Evolutionary conservation across 2,888 invertebrate species (phyloP), one percentile per base, ranked within the genome.

Genomic region (Autographa pulchrina): DNA sequence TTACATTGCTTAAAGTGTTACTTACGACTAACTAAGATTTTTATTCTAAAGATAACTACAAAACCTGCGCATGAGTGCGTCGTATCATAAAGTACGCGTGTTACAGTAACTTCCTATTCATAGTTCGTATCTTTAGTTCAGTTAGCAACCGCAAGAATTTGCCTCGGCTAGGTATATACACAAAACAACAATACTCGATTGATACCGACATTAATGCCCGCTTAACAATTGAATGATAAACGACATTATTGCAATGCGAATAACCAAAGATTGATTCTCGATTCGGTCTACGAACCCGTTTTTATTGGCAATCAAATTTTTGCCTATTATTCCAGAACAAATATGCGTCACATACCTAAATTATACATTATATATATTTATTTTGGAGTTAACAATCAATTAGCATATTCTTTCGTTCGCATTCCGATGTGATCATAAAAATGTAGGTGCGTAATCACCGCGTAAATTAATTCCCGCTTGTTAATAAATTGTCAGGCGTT

Each of bases 191-290:
- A 88, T 84, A 86, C 86, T 86, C 88, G 88, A 93, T 93, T 91
- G 91, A 87, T 82, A 81, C 81, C 80, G 92, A 92, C 92, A 87
- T 92, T 91, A 89, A 93, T 91, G 89, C 86, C 78, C 83, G 68
- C 70, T 83, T 84, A 86, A 86, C 90, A 92, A 94, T 94, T 93
- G 93, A 88, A 93, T 93, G 94, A 94, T 89, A 90, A 89, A 94
- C 91, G 92, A 86, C 87, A 87, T 79, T 83, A 85, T 90, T 89
- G 89, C 90, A 88, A 89, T 89, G 89, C 84, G 76, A 85, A 86
- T 84, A 85, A 89, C 82, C 75, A 76, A 81, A 84, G 83, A 88
- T 87, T 85, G 87, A 89, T 86, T 84, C 81, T 84, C 86, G 85
- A 89, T 89, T 88, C 86, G 88, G 90, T 91, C 86, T 84, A 85